These are phyloP conservation scores for Acheta domesticus DNA, from an alignment of 2,888 invertebrate species.

Conservation along the genomic window DNA sequence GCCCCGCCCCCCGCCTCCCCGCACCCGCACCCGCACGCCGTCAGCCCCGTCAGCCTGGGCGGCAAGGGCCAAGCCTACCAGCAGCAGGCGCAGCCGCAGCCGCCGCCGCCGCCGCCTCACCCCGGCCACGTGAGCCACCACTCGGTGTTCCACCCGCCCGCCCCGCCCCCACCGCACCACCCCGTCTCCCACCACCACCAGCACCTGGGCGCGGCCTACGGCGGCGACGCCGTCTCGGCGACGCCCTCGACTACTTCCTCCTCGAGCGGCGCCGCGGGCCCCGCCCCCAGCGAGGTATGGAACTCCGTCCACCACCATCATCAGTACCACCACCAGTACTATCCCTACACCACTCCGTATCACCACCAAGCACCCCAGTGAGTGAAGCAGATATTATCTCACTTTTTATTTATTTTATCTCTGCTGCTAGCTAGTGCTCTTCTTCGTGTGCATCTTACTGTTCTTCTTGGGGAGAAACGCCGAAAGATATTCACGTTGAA, in stretches of 20 bases:
- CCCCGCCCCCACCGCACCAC: slow-evolving; percentile 31
- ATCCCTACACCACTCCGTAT: slow-evolving; percentile 54
- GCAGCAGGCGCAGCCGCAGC: slow-evolving; percentile 41
- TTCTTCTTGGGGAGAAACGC: too few relatives aligned
- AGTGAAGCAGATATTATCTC: slow-evolving; percentile 44
- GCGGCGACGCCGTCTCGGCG: slow-evolving; percentile 38
- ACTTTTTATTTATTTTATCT: slow-evolving; percentile 34
- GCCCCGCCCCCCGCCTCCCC: slow-evolving; percentile 38
- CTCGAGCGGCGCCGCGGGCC: slow-evolving; percentile 43
- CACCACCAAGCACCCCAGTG: slow-evolving; percentile 52
- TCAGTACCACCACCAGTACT: slow-evolving; percentile 58
- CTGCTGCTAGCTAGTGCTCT: not conserved
- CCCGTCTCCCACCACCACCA: slow-evolving; percentile 38
- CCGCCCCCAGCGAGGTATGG: slow-evolving; percentile 44
- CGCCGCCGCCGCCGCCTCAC: slow-evolving; percentile 41
- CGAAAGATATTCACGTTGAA: too few relatives aligned
- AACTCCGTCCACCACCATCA: slow-evolving; percentile 49
- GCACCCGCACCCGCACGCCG: slow-evolving; percentile 41
- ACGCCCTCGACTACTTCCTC: slow-evolving; percentile 42
- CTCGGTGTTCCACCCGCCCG: slow-evolving; percentile 38
- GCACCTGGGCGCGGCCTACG: slow-evolving; percentile 39
- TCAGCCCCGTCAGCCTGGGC: slow-evolving; percentile 42
- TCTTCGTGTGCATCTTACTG: not conserved
- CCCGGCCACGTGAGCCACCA: slow-evolving; percentile 41
- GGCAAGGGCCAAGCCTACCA: slow-evolving; percentile 37